Evolutionary conservation across 2,113 vertebrate genomes (phyloP).

Genomic region (Prionailurus viverrinus): DNA sequence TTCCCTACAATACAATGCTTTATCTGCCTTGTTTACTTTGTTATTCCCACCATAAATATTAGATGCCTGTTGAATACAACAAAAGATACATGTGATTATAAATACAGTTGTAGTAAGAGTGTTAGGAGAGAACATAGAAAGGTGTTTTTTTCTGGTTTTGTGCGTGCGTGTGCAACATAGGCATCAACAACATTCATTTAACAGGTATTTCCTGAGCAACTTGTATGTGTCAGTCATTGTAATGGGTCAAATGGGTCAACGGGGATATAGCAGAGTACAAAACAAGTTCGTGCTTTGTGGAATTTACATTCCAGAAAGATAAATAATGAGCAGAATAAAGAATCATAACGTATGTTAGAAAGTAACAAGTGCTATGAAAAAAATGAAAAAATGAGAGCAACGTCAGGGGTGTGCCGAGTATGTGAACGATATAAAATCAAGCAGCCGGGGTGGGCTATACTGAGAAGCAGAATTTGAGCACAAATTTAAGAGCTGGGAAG

Average conservation of each 20-base stretch:
- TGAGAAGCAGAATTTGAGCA: neutral
- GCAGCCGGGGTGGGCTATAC: too few relatives aligned
- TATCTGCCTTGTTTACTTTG: neutral
- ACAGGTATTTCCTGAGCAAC: neutral
- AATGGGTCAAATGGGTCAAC: neutral
- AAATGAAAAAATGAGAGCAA: neutral
- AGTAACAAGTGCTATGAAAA: neutral
- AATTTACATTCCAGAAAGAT: neutral
- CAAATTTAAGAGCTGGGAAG: neutral
- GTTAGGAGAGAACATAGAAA: neutral
- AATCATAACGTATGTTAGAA: neutral
- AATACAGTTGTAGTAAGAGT: neutral
- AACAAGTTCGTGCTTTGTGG: neutral
- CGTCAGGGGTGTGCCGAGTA: neutral
- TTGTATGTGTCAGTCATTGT: neutral
- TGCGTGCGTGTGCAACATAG: neutral
- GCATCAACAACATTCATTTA: neutral
- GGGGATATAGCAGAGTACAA: neutral
- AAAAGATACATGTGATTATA: neutral
- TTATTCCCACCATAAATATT: neutral
- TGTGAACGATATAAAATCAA: neutral
- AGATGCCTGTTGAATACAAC: neutral
- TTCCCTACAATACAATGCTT: neutral
- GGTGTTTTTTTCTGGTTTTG: neutral
- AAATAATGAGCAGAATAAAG: neutral